Base-by-base conservation (phyloP, 2,888 invertebrate species). In the Congeria kusceri region DNA sequence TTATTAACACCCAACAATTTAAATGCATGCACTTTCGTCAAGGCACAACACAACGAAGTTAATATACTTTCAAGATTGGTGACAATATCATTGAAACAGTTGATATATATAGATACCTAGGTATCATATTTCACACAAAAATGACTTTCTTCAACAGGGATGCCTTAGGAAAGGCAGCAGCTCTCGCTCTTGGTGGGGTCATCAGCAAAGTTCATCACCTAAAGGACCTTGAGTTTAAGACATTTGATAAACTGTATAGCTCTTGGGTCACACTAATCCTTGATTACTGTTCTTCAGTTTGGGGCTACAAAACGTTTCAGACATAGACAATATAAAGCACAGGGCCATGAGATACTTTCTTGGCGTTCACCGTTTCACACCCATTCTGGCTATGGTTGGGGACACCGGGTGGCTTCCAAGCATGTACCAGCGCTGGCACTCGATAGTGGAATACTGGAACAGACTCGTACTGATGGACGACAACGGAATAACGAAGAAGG, bases 321-420 rank as follows among this genome's bases (percentile, higher is more conserved):
- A 28, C 23, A 23, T 75, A 13, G 74, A 79, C 25, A 65, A 63
- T 25, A 57, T 79, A 25, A 70, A 79, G 44, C 59, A 79, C 39
- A 25, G 75, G 11, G 79, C 76, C 2, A 44, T 80, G 13, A 29
- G 80, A 49, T 80, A 76, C 58, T 67, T 71, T 44, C 32, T 75
- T 13, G 79, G 79, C 23, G 65, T 75, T 23, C 79, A 70, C 23
- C 32, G 68, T 46, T 71, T 68, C 20, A 59, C 72, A 0, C 72
- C 80, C 25, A 56, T 58, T 39, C 44, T 59, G 20, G 80, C 70
- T 4, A n/a, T 75, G 25, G 11, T n/a, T 29, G 71, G 71, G 3
- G 80, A 80, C 62, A 47, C 59, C 13, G 80, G 80, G 13, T 70
- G 67, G 68, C 32, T 59, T 7, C 67, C 66, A 20, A 49, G 47